A percentile compares a stretch with the other conserved stretches of the same genome.
phyloP scores from a whole-genome alignment of 2,113 vertebrate species.

The Takifugu bimaculatus region DNA sequence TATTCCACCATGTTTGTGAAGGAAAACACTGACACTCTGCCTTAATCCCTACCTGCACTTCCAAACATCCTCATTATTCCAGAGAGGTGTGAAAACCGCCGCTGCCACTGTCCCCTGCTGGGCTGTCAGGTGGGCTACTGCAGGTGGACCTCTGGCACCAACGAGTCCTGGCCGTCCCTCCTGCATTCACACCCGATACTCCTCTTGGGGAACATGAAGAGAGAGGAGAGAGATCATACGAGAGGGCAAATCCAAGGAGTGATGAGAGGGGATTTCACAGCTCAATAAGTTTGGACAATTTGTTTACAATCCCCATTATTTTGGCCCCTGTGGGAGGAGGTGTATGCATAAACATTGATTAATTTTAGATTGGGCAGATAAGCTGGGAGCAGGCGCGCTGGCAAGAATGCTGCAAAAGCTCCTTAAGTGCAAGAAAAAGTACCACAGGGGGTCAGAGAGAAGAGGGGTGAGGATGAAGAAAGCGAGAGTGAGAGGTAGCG shows the following conservation, averaged over 20 bases:
- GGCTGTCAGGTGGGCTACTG: conserved; percentile 34
- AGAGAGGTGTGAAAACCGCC: conserved; percentile 42
- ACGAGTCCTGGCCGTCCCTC: conserved; percentile 15
- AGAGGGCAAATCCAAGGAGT: conserved; percentile 46
- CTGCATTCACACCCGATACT: conserved; percentile 5
- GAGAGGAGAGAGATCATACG: conserved; percentile 50
- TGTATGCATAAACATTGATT: conserved; percentile 51
- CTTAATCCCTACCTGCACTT: conserved; percentile 15
- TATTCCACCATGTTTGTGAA: background rate
- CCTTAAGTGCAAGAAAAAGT: conserved; percentile 36
- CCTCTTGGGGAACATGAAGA: conserved; percentile 36
- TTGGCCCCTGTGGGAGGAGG: conserved; percentile 36
- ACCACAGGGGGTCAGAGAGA: conserved; percentile 28
- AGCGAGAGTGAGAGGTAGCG: conserved; percentile 50
- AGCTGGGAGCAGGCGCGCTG: conserved; percentile 5
- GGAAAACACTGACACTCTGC: background rate
- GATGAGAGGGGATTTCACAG: conserved; percentile 63
- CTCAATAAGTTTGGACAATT: conserved; percentile 68
- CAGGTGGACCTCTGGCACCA: conserved; percentile 46
- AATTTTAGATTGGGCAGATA: conserved; percentile 45
- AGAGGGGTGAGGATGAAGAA: conserved; percentile 40
- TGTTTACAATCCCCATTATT: conserved; percentile 66
- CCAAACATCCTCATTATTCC: conserved; percentile 30
- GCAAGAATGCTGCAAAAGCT: conserved; percentile 9
- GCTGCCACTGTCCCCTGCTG: conserved; percentile 20